Conservation (phyloP, 2,888 invertebrate genomes). For the Trachelus stipa region DNA sequence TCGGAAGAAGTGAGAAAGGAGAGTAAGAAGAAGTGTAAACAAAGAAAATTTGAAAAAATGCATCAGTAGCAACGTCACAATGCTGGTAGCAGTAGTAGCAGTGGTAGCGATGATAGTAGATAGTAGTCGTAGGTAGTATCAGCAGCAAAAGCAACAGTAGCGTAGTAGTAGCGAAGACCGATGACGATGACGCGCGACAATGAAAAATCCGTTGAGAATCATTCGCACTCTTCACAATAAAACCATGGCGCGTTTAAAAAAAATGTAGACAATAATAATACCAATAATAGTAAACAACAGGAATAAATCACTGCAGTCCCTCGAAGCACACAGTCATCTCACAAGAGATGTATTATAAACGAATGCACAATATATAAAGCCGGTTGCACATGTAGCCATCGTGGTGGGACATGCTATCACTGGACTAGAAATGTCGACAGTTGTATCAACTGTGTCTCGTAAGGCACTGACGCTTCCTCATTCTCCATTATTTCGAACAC, state of each 20-base stretch:
- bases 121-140: not conserved
- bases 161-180: not conserved
- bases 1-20: not conserved
- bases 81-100: not conserved
- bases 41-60: not conserved
- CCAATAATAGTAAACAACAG: not conserved
- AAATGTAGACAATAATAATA: not conserved
- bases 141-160: not conserved
- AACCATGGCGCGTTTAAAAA: not conserved
- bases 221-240: constrained; percentile 7
- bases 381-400: not conserved
- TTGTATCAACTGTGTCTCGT: not conserved
- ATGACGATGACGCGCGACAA: not conserved
- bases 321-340: constrained; percentile 3
- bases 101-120: not conserved
- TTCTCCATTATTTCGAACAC: not conserved
- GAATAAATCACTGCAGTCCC: constrained; percentile 4
- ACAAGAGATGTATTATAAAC: not conserved
- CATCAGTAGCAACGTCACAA: not conserved
- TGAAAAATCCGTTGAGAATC: not conserved
- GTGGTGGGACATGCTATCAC: not conserved
- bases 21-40: not conserved
- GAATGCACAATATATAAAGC: not conserved
- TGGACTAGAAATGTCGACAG: not conserved
- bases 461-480: not conserved